Base-by-base conservation (phyloP, 2,113 vertebrate genomes). In the Nasalis larvatus region DNA sequence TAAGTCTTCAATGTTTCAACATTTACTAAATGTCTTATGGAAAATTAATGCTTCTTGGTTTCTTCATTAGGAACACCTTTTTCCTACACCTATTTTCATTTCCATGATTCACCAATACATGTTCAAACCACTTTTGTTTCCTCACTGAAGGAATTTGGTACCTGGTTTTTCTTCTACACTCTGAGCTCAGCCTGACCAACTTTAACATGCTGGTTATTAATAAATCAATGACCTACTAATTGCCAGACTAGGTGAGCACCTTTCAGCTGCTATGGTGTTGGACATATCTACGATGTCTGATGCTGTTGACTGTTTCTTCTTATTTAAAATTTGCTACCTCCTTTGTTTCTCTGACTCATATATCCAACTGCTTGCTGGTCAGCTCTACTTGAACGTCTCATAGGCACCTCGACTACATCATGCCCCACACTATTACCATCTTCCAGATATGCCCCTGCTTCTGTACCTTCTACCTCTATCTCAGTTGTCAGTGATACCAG, bases 51-150 rank as follows among this genome's bases (percentile, higher is more conserved):
- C 4, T 6, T 80, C 47, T 74, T 73, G 16, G 56, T 47, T 92
- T 95, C 87, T 81, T 94, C 47, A 60, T 71, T 52, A 95, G 76
- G 63, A 87, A 84, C 18, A 94, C 25, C 32, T 37, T 74, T 92
- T 96, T 92, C n/a, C 20, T 47, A 76, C 13, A 82, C 10, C 69
- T 68, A 35, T 80, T 96, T 91, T 83, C 25, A 54, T 21, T 47
- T 63, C 17, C 25, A 84, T 8, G 3, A 49, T 6, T 89, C 69
- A 92, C 60, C 73, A 84, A 14, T 23, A 68, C 37, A 71, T 9
- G n/a, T 35, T 78, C 18, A 66, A 63, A 3, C 14, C 0, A 35
- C 71, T 71, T 63, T 63, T 3, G 30, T 63, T 63, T 85, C 73
- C 78, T 68, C 10, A 2, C 30, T 47, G 35, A 54, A 87, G n/a